A percentile compares a stretch with the other conserved stretches of the same genome.
Evolutionary conservation across 2,888 invertebrate species (phyloP).

Genomic region (Trissonchulus sp.): DNA sequence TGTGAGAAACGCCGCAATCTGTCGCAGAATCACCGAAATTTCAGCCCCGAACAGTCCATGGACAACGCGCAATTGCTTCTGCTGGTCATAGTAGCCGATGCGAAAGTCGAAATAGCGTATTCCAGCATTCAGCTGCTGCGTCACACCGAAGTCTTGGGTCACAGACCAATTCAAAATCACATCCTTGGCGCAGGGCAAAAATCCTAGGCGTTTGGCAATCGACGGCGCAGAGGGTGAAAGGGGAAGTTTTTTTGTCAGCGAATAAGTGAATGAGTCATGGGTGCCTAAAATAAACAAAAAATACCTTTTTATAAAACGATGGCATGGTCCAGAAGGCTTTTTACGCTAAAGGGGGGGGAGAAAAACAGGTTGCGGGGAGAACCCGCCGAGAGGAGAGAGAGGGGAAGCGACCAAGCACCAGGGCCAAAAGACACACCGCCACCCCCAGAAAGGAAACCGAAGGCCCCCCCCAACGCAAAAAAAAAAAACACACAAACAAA

Average conservation of each 20-base stretch:
- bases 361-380: no score
- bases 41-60: neutral
- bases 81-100: neutral
- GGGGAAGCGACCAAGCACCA: no score
- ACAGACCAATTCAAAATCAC: neutral
- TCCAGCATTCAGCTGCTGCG: neutral
- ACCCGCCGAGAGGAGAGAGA: no score
- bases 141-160: slow-evolving; percentile 2
- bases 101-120: neutral
- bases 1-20: neutral
- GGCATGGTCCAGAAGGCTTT: no score
- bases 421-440: no score
- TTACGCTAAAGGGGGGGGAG: no score
- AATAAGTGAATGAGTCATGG: slow-evolving; percentile 6
- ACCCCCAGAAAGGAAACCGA: no score
- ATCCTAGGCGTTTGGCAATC: neutral
- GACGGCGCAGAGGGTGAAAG: neutral
- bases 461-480: no score
- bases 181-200: neutral
- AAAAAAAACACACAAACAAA: no score
- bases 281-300: no score
- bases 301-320: no score
- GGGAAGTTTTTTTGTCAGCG: neutral
- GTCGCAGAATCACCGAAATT: neutral
- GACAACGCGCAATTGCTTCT: neutral